These are phyloP conservation scores for Oreochromis mossambicus DNA, from an alignment of 2,797 vertebrate species.

Conservation along the genomic window DNA sequence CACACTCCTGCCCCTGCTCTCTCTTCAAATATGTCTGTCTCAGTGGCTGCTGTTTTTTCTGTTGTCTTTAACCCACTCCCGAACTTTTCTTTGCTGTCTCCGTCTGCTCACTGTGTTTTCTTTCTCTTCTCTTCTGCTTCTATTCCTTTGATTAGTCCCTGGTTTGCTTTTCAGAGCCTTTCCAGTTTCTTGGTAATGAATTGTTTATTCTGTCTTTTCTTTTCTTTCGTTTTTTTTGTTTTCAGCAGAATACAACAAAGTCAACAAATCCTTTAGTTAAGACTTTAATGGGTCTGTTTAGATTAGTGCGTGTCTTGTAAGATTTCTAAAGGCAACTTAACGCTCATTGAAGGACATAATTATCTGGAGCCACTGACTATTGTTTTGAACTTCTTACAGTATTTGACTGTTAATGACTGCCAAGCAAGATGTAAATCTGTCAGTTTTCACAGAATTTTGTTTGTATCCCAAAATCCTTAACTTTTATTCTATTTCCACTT, in stretches of 20 bases:
- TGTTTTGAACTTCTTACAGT: background rate
- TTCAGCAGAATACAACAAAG: background rate
- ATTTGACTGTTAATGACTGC: background rate
- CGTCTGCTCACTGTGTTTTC: background rate
- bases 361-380: background rate
- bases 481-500: background rate
- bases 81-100: conserved; percentile 22
- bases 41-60: conserved; percentile 38
- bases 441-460: background rate
- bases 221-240: background rate
- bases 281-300: background rate
- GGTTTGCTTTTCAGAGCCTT: background rate
- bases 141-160: conserved; percentile 2
- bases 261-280: background rate
- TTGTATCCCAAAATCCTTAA: background rate
- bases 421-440: background rate
- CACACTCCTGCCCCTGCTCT: background rate
- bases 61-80: conserved; percentile 21
- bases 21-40: conserved; percentile 34
- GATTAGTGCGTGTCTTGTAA: background rate
- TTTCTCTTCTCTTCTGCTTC: background rate
- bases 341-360: background rate
- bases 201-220: background rate
- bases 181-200: background rate
- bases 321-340: background rate